Conservation (phyloP, 2,113 vertebrate species). For the Hippotragus niger region DNA sequence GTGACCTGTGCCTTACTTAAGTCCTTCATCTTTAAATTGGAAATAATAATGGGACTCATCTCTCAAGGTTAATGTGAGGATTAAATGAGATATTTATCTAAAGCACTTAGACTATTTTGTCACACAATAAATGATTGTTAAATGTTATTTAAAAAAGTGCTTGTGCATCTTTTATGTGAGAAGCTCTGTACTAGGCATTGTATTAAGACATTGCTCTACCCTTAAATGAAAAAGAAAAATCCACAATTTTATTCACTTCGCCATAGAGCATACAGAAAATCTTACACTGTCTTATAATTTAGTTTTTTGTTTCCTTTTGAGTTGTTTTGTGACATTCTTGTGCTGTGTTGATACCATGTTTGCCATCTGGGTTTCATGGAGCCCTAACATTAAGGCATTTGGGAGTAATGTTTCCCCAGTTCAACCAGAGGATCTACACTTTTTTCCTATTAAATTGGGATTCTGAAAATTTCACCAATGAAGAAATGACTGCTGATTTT, state of each 20-base stretch:
- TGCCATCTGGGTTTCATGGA: not conserved
- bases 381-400: not conserved
- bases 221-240: not conserved
- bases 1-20: not conserved
- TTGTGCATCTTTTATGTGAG: not conserved
- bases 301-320: not conserved
- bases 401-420: not conserved
- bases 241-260: not conserved
- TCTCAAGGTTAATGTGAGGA: not conserved
- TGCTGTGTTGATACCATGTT: not conserved
- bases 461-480: not conserved
- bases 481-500: not conserved
- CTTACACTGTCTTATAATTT: not conserved
- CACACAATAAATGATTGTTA: not conserved
- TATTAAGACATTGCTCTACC: not conserved
- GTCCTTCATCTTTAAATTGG: not conserved
- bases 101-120: not conserved
- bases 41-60: not conserved
- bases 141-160: not conserved
- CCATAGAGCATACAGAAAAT: not conserved
- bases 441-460: not conserved
- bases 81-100: not conserved
- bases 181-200: not conserved
- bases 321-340: not conserved
- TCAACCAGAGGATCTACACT: not conserved